These are phyloP conservation scores for Gryllus bimaculatus DNA, from an alignment of 1,140 invertebrate species.

Conservation along the genomic window DNA sequence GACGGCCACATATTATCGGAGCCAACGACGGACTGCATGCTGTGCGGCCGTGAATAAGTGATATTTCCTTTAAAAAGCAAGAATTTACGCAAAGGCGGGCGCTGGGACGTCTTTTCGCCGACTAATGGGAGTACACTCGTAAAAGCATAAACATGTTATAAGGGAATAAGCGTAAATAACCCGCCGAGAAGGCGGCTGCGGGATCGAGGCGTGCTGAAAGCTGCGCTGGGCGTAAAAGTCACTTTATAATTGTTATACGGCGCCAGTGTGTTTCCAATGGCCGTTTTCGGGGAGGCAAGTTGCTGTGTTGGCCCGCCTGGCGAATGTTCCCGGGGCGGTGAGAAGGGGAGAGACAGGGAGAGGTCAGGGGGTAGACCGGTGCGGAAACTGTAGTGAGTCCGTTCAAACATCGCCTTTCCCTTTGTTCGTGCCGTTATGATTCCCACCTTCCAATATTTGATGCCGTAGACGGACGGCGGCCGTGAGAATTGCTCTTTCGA, in stretches of 20 bases:
- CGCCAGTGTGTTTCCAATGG: not conserved
- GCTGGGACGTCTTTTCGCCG: not conserved
- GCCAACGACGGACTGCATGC: not conserved
- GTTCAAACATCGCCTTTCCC: too few species aligned
- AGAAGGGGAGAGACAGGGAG: not conserved
- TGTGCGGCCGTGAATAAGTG: not conserved
- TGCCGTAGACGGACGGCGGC: too few species aligned
- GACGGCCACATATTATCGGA: not conserved
- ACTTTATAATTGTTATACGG: constrained; percentile 5
- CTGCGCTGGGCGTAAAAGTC: not conserved
- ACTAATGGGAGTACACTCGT: not conserved
- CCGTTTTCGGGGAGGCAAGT: too few species aligned
- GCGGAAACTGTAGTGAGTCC: too few species aligned
- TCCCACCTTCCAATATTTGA: too few species aligned
- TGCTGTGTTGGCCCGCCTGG: too few species aligned
- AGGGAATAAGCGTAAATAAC: constrained; percentile 1
- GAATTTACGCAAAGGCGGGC: not conserved
- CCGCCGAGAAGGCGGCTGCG: not conserved
- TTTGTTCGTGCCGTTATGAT: too few species aligned
- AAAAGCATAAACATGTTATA: constrained; percentile 6
- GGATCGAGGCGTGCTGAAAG: not conserved
- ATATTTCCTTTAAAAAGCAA: not conserved
- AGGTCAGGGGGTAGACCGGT: not conserved
- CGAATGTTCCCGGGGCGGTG: too few species aligned
- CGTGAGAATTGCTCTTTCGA: too few species aligned